Evolutionary conservation across 2,113 vertebrate genomes (phyloP).

Genomic region (Fulica atra): DNA sequence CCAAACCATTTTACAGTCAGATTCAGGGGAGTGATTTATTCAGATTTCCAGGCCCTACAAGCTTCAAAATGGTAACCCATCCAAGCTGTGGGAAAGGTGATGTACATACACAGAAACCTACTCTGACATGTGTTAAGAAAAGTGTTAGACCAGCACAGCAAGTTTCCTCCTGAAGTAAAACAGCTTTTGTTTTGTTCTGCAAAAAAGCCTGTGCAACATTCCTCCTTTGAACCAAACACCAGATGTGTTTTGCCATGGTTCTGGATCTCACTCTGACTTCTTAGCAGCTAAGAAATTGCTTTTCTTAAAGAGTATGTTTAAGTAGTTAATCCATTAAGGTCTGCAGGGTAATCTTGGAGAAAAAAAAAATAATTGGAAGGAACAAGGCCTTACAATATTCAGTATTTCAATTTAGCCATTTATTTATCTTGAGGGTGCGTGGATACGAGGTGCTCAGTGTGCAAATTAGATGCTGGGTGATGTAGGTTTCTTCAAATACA

Average conservation of each 20-base stretch:
- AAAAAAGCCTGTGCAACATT: neutral
- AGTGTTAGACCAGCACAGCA: neutral
- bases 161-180: neutral
- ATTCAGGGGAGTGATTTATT: neutral
- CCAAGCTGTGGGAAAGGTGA: neutral
- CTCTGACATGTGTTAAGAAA: neutral
- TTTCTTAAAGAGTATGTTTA: neutral
- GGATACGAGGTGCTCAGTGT: neutral
- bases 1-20: neutral
- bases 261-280: slow-evolving; percentile 10
- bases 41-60: neutral
- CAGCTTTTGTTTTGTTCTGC: neutral
- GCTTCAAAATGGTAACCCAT: neutral
- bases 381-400: slow-evolving; percentile 16
- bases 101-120: neutral
- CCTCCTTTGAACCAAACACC: neutral
- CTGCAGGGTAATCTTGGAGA: neutral
- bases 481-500: neutral
- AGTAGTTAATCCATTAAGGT: slow-evolving; percentile 17
- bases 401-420: slow-evolving; percentile 26
- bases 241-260: neutral
- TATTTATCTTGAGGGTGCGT: neutral
- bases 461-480: neutral
- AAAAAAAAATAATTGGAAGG: neutral
- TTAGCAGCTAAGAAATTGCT: slow-evolving; percentile 28